Base-by-base conservation (phyloP, 1,140 invertebrate genomes). In the Armadillidium nasatum region DNA sequence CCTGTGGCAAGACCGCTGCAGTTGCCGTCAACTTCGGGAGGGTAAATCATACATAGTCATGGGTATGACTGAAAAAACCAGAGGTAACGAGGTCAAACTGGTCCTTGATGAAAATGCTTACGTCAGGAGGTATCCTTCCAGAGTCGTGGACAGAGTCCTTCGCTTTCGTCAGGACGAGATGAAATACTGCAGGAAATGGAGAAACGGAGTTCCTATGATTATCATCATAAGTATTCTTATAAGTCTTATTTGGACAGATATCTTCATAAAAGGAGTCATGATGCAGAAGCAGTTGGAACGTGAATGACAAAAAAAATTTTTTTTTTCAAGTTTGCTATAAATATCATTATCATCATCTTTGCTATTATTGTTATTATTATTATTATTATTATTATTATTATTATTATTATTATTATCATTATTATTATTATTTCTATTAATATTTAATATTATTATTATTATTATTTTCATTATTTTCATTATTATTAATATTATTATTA, bases 31-130 rank as follows among this genome's bases (percentile, higher is more conserved):
- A 33, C 45, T 81, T 19, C 80, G 78, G 7, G 72, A 71, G 6
- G 80, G 80, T 9, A 70, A 46, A n/a, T 70, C 78, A 13, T 81
- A 81, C 73, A 72, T 81, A 19, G 76, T 81, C 19, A 81, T 81
- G 80, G 80, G 80, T 3, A 44, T 44, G 7, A 79, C 80, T 60
- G 73, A 81, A 44, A 19, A 66, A 43, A 44, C 70, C 23, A 75
- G 72, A 0, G 74, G 74, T 43, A 75, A 77, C 7, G 80, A 81
- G 71, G 72, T 81, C 21, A 74, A 77, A 21, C 73, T 81, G 10
- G 72, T 73, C 10, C 50, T 81, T 1, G 46, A 54, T 13, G 60
- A 44, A 11, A 66, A 69, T 7, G 77, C 74, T 69, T 79, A 77
- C 33, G 78, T 77, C 0, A 73, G 74, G 33, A 70, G 75, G n/a